Base-by-base conservation (phyloP, 2,797 vertebrate species). In the Acomys russatus region DNA sequence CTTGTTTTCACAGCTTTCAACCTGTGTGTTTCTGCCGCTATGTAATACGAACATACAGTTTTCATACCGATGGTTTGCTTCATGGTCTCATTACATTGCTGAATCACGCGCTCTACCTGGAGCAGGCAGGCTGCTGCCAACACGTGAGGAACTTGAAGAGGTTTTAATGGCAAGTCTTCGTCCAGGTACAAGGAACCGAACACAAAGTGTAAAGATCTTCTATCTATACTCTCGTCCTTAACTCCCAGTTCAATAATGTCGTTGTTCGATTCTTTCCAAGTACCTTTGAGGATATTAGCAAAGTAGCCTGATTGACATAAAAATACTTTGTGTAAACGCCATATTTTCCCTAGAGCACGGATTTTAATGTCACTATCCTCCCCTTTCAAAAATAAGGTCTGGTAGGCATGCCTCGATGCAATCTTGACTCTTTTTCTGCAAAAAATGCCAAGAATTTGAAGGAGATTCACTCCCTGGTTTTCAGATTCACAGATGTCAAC, bases 101-200 rank as follows among this genome's bases (percentile, higher is more conserved):
- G 99, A 97, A 99, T 99, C 97, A 99, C 98, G 12, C 99, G 99
- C 90, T 99, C 99, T 97, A 99, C 98, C 96, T 99, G 99, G 64
- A 99, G 98, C 99, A 99, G 99, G 98, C 99, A 99, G 88, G 99
- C 99, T 64, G 99, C 99, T 1, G 99, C 99, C 82, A 99, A 98
- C 96, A 99, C 99, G 93, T 99, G 99, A 95, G 99, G 98, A 6
- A 99, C 99, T 54, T 99, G 98, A 89, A 99, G 99, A 96, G 99
- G 99, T 74, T 99, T 99, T 94, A 99, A 99, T 76, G 99, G 97
- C 30, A 99, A 99, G 28, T 44, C 25, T 0, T 99, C 99, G 0
- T 99, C 99, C 17, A 99, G 98, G 97, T 99, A 99, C 59, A 99
- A 98, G 0, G 99, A 99, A 68, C 99, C 99, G 96, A 99, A 99